Base-by-base conservation (phyloP, 2,888 invertebrate species). In the Noctua comes region DNA sequence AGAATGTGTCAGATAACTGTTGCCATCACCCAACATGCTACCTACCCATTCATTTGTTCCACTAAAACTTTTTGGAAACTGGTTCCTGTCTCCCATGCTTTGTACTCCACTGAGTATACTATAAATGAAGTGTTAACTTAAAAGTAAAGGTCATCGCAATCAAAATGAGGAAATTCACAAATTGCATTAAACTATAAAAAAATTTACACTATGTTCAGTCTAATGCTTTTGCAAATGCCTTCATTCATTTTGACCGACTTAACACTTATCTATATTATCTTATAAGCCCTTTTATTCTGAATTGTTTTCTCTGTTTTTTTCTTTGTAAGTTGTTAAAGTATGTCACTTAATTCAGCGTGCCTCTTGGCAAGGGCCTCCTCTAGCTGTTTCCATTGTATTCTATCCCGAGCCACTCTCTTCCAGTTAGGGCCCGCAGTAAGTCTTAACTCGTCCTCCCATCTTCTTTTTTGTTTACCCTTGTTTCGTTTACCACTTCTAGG, bases 61-160 rank as follows among this genome's bases (percentile, higher is more conserved):
- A 68, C 21, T 72, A 82, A 71, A 83, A 86, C 48, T 46, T 21
- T 24, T 27, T 36, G 8, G 40, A 51, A 68, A 75, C 76, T 43
- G 68, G 86, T 82, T 82, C 27, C 57, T 65, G 54, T 59, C 43
- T 69, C 57, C 21, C 36, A 51, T 54, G 69, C 24, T 40, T 62
- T 81, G 2, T 27, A 77, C 36, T 21, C 7, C 18, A 51, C 36
- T 36, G 71, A 82, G 10, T 76, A 59, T 59, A 7, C n/a, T 68
- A 24, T 46, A 43, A 57, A 71, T 86, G 68, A 31, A 82, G 40
- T 70, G 18, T 51, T 18, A 36, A 81, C n/a, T 43, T 43, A 21
- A 24, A 24, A 73, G 24, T 1, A 24, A 51, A 54, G 4, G 5
- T 27, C 13, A 24, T 31, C 16, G 10, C 16, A 24, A 54, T 16